These are phyloP conservation scores for Alviniconcha marisindica DNA, from an alignment of 1,140 invertebrate species.

Conservation along the genomic window DNA sequence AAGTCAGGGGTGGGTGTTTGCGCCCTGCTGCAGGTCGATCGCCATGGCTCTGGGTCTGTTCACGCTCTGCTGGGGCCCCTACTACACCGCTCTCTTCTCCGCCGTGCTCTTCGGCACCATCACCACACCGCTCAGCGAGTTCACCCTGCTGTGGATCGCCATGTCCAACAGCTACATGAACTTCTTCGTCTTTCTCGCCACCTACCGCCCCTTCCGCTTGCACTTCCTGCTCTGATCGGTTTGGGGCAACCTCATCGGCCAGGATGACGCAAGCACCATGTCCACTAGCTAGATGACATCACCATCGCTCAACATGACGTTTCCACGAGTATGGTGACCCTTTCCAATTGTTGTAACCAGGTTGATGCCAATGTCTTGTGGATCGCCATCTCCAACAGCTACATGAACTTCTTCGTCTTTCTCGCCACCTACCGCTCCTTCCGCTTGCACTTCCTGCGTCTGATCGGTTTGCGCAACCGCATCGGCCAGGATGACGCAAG, in stretches of 20 bases:
- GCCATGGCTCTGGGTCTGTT: slow-evolving; percentile 16
- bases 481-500: background rate
- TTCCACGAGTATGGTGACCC: no score
- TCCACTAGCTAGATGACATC: no score
- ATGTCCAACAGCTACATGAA: background rate
- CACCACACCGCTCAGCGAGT: background rate
- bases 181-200: background rate
- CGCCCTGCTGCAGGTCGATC: slow-evolving; percentile 18
- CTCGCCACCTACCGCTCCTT: slow-evolving; percentile 26
- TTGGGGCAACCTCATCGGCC: no score
- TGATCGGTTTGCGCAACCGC: background rate
- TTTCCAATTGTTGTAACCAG: no score
- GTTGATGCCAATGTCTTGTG: no score
- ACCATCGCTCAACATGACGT: no score
- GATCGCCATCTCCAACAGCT: slow-evolving; percentile 32
- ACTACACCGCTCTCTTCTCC: slow-evolving; percentile 24
- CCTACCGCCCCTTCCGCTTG: background rate
- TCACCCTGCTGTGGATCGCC: slow-evolving; percentile 10
- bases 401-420: slow-evolving; percentile 34
- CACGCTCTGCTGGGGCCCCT: slow-evolving; percentile 28
- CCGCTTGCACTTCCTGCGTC: background rate
- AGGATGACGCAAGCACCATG: no score
- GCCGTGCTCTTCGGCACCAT: slow-evolving; percentile 1
- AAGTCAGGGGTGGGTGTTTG: no score
- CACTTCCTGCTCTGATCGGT: background rate